A percentile compares a stretch with the other conserved stretches of the same genome.
Conservation (phyloP, 2,797 vertebrate genomes). For the Cossypha niveicapilla region DNA sequence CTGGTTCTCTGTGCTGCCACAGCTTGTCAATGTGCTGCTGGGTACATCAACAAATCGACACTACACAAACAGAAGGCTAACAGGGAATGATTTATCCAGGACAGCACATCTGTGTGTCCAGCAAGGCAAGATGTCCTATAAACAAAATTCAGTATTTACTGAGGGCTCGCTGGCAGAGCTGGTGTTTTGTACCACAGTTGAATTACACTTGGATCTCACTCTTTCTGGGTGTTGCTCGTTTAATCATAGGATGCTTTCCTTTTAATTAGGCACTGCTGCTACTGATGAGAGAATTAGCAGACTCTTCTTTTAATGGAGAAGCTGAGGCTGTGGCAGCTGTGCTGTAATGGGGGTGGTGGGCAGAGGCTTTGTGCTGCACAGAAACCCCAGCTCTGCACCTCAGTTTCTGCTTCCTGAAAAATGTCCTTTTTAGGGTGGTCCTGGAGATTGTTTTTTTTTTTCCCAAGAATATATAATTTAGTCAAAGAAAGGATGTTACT, state of each 20-base stretch:
- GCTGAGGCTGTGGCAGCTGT: neutral
- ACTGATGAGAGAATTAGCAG: constrained; percentile 36
- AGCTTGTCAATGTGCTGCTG: neutral
- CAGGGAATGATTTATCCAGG: constrained; percentile 58
- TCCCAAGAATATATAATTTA: neutral
- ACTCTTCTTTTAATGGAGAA: neutral
- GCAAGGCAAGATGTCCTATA: neutral
- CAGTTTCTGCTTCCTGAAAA: neutral
- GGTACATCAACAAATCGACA: constrained; percentile 1
- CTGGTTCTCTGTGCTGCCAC: neutral
- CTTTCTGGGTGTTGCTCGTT: neutral
- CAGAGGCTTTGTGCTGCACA: neutral
- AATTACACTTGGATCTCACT: neutral
- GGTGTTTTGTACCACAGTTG: neutral
- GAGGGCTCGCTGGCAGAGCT: neutral
- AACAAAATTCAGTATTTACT: neutral
- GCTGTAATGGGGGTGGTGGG: neutral
- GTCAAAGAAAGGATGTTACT: neutral
- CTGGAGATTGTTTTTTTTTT: neutral
- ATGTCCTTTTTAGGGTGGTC: neutral
- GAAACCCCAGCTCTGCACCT: neutral
- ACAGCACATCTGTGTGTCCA: neutral
- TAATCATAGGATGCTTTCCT: constrained; percentile 37
- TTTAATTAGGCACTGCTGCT: constrained; percentile 43
- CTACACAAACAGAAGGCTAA: neutral